A percentile compares a stretch with the other conserved stretches of the same genome.
Conservation (phyloP, 2,888 invertebrate genomes). For the Drosophila longiperda region DNA sequence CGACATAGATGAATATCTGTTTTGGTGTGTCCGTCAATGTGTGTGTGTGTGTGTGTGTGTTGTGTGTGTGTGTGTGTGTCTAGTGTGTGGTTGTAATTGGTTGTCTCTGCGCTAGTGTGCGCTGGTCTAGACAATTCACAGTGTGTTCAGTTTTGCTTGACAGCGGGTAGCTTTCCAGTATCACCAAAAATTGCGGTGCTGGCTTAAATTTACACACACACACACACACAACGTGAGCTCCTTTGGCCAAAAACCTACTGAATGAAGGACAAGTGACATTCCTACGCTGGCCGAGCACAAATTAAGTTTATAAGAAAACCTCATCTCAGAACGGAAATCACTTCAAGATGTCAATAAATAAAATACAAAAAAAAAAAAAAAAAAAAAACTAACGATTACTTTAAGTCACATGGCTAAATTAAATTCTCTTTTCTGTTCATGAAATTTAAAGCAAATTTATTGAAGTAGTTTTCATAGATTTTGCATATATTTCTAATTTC, state of each 20-base stretch:
- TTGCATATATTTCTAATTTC: not conserved
- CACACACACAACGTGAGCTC: conserved; percentile 59
- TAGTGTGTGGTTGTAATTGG: conserved; percentile 3
- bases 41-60: conserved; percentile 6
- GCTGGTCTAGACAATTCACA: conserved; percentile 39
- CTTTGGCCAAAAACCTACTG: conserved; percentile 22
- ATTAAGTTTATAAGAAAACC: conserved; percentile 64
- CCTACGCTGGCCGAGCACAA: conserved; percentile 43
- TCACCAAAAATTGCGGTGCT: conserved; percentile 30
- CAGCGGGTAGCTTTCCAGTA: conserved; percentile 55
- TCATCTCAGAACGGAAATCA: conserved; percentile 55
- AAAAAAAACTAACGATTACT: conserved; percentile 28
- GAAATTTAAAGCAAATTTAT: not conserved
- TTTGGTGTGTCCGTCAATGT: conserved; percentile 25
- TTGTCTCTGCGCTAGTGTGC: conserved; percentile 1
- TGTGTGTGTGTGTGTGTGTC: conserved; percentile 17
- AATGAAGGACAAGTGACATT: conserved; percentile 18
- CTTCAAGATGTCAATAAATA: conserved; percentile 44
- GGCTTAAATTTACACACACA: conserved; percentile 66
- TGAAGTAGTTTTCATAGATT: not conserved
- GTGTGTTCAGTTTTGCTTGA: conserved; percentile 32
- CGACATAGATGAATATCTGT: conserved; percentile 73
- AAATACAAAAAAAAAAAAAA: conserved; percentile 18
- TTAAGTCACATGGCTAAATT: conserved; percentile 13
- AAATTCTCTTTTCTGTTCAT: not conserved